These are phyloP conservation scores for Rhyzopertha dominica DNA, from an alignment of 1,140 invertebrate genomes.

Conservation along the genomic window DNA sequence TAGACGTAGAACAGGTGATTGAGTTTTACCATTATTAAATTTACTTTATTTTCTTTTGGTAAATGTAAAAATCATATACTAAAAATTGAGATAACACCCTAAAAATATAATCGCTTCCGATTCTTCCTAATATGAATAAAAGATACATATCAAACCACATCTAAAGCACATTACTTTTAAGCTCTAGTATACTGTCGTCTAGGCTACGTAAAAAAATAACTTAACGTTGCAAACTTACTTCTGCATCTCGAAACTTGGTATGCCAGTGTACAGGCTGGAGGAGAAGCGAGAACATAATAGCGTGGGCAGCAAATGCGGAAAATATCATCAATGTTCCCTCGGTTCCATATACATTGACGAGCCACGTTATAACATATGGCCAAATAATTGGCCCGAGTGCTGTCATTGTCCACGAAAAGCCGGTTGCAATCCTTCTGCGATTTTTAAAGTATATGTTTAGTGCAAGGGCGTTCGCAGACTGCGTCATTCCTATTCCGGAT, in stretches of 20 bases:
- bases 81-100: no score
- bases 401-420: constrained; percentile 45
- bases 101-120: no score
- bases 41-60: no score
- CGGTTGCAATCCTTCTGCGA: constrained; percentile 45
- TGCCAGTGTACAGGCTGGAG: constrained; percentile 54
- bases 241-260: constrained; percentile 42
- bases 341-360: constrained; percentile 42
- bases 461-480: constrained; percentile 52
- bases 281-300: constrained; percentile 44
- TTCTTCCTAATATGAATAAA: no score
- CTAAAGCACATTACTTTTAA: no score
- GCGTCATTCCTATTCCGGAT: constrained; percentile 54
- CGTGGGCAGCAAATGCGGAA: constrained; percentile 44
- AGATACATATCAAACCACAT: no score
- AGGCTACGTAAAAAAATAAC: constrained; percentile 4
- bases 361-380: constrained; percentile 44
- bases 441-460: constrained; percentile 49
- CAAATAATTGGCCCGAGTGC: constrained; percentile 48
- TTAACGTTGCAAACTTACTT: neutral
- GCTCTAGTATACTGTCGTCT: neutral
- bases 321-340: constrained; percentile 46
- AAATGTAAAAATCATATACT: no score
- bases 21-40: no score
- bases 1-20: no score